A percentile compares a stretch with the other conserved stretches of the same genome.
Evolutionary conservation across 1,140 invertebrate genomes (phyloP).

Genomic region (Camponotus pennsylvanicus): DNA sequence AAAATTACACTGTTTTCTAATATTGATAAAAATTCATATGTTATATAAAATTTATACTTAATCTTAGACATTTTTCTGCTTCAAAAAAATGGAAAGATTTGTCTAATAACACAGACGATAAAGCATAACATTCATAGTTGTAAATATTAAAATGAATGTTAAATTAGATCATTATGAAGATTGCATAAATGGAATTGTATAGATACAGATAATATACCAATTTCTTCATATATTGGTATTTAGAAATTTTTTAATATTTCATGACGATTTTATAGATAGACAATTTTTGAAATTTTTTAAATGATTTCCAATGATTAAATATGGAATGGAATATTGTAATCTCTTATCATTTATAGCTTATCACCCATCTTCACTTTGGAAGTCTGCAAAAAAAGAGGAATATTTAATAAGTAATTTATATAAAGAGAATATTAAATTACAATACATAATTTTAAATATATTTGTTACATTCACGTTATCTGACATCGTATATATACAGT

Average conservation of each 20-base stretch:
- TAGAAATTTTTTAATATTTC: slow-evolving; percentile 17
- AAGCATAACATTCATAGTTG: background rate
- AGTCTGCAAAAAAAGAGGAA: slow-evolving; percentile 80
- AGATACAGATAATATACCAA: slow-evolving; percentile 40
- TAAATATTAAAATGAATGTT: slow-evolving; percentile 17
- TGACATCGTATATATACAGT: too few relatives aligned
- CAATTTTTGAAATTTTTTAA: slow-evolving; percentile 6
- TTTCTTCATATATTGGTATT: slow-evolving; percentile 27
- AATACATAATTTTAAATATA: background rate
- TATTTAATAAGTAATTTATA: background rate
- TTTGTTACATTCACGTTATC: background rate
- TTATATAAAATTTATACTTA: background rate
- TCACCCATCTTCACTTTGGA: slow-evolving; percentile 89
- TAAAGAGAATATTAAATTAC: background rate
- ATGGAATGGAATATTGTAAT: slow-evolving; percentile 66
- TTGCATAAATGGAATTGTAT: background rate
- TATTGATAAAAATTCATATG: slow-evolving; percentile 13
- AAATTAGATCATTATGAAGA: slow-evolving; percentile 12
- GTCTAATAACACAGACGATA: background rate
- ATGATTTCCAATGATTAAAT: slow-evolving; percentile 35
- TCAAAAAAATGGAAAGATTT: slow-evolving; percentile 2
- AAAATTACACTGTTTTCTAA: slow-evolving; percentile 34
- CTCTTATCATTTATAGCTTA: slow-evolving; percentile 71
- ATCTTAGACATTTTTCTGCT: slow-evolving; percentile 15
- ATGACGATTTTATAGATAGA: slow-evolving; percentile 28